These are phyloP conservation scores for Gambelia wislizenii DNA, from an alignment of 2,797 vertebrate species.

Conservation along the genomic window DNA sequence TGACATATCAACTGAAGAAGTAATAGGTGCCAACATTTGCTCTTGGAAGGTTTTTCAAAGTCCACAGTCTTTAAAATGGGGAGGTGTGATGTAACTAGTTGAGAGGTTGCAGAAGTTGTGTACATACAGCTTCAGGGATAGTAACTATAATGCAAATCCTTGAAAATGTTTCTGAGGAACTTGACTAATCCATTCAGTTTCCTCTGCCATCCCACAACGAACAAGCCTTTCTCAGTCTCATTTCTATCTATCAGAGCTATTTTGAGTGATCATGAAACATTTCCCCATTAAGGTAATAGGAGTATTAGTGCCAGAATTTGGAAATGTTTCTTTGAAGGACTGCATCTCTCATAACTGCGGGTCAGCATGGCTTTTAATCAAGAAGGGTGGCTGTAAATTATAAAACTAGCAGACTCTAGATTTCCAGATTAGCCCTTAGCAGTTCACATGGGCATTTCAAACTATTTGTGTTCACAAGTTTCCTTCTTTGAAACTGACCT, in stretches of 20 bases:
- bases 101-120: not conserved
- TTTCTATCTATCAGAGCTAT: not conserved
- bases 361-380: not conserved
- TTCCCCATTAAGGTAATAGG: not conserved
- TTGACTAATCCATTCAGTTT: not conserved
- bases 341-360: no score
- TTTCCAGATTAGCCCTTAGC: not conserved
- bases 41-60: not conserved
- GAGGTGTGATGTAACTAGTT: not conserved
- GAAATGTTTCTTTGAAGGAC: not conserved
- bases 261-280: not conserved
- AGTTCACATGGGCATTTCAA: not conserved
- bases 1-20: not conserved
- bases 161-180: not conserved
- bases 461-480: not conserved
- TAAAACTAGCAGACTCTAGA: not conserved
- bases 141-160: not conserved
- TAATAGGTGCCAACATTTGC: slow-evolving; percentile 7
- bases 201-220: not conserved
- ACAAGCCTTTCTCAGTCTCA: not conserved
- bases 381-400: not conserved
- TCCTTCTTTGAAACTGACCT: not conserved
- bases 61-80: not conserved
- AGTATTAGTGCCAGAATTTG: not conserved
- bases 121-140: not conserved